phyloP scores from a whole-genome alignment of 2,113 vertebrate species.

The Limanda limanda region DNA sequence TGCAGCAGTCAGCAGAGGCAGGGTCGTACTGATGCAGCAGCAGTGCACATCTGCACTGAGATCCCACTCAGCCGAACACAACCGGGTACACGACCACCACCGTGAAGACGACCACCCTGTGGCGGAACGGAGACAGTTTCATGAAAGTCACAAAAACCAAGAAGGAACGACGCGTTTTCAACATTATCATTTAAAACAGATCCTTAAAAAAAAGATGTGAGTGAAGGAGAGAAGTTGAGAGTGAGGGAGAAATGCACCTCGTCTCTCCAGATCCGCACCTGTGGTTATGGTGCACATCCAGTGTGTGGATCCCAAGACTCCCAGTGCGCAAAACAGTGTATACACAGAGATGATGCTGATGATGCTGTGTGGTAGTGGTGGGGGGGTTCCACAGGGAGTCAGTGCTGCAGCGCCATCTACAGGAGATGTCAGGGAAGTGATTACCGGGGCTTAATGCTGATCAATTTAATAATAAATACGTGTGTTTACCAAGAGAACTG shows the following conservation, averaged over 20 bases:
- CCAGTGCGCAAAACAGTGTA: constrained; percentile 50
- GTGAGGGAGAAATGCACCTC: not conserved
- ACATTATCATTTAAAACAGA: constrained; percentile 10
- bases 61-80: constrained; percentile 56
- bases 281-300: constrained; percentile 25
- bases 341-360: constrained; percentile 3
- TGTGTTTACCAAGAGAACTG: not conserved
- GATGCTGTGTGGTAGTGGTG: not conserved
- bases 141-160: constrained; percentile 66
- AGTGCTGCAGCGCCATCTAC: constrained; percentile 62
- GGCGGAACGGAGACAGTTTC: constrained; percentile 45
- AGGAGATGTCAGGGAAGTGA: constrained; percentile 7
- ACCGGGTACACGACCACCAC: constrained; percentile 58
- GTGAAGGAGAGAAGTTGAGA: constrained; percentile 2
- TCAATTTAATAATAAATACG: not conserved
- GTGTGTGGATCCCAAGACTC: constrained; percentile 30
- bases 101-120: constrained; percentile 50
- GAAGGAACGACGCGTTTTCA: constrained; percentile 47
- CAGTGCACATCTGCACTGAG: constrained; percentile 21
- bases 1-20: constrained; percentile 61
- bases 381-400: constrained; percentile 5
- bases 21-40: constrained; percentile 41
- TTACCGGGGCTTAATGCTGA: not conserved
- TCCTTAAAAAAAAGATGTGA: not conserved
- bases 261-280: constrained; percentile 8